phyloP scores from a whole-genome alignment of 2,113 vertebrate genomes.

The Cairina moschata region DNA sequence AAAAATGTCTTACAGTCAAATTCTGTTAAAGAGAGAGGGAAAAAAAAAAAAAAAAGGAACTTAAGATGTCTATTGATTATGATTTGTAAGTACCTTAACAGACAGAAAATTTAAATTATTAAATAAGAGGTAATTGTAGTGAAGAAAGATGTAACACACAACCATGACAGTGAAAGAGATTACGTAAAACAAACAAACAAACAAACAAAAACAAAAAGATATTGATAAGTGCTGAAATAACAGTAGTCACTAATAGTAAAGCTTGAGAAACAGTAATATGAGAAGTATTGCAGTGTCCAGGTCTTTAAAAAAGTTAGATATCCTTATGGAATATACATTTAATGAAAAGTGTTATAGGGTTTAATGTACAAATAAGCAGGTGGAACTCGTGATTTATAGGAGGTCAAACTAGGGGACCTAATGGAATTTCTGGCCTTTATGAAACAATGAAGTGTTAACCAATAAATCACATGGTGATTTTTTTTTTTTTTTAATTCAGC shows the following conservation, averaged over 20 bases:
- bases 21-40: neutral
- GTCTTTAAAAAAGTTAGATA: neutral
- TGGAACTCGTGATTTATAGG: neutral
- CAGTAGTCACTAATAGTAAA: neutral
- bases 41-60: neutral
- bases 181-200: neutral
- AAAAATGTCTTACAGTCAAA: neutral
- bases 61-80: neutral
- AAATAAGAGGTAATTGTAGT: neutral
- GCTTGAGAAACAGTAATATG: neutral
- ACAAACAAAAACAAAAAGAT: neutral
- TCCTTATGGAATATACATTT: neutral
- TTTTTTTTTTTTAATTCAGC: neutral
- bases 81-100: neutral
- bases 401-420: neutral
- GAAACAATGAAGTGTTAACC: constrained; percentile 1
- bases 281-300: neutral
- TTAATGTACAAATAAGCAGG: neutral
- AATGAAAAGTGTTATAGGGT: neutral
- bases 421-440: neutral
- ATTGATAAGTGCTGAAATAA: neutral
- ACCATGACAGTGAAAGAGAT: neutral
- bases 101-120: neutral
- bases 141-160: neutral
- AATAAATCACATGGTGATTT: neutral